Base-by-base conservation (phyloP, 2,113 vertebrate genomes). In the Clinocottus analis region DNA sequence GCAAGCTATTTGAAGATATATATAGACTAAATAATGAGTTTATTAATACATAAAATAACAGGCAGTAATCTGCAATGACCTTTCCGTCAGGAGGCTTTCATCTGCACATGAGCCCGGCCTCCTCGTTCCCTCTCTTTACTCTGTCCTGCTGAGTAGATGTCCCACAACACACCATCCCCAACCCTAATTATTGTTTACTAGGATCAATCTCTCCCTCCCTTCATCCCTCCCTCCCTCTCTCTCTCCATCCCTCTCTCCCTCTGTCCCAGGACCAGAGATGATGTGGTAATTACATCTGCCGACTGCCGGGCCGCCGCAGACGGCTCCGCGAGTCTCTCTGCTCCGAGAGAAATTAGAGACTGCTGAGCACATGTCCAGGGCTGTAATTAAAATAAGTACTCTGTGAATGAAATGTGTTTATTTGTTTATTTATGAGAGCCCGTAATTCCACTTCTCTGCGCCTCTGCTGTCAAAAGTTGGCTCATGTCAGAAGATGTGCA, bases 131-230 rank as follows among this genome's bases (percentile, higher is more conserved):
- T 53, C 51, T 79, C 75, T 80, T 79, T 68, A 66, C 79, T 79
- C 69, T 65, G 61, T 90, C 87, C 89, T 69, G 74, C 87, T 77
- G 77, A 82, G 76, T 67, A 72, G 84, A 82, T 72, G 84, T 91
- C 87, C 81, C 84, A 87, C 87, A 90, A 66, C 87, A 78, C 89
- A 85, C 87, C 85, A 84, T 90, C 87, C 86, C 83, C 86, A 88
- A 87, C 90, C 90, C 82, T 94, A 93, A 94, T 94, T 94, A 92
- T 81, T 94, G 93, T 94, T 94, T 93, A 91, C 93, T 76, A 77
- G 82, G 87, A 92, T 90, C 84, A 87, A 87, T 87, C 85, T 86
- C 80, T 49, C 79, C 60, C 83, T 80, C 70, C 21, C 70, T 77
- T n/a, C n/a, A 25, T 75, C 85, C 27, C 76, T 77, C 83, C 78